These are phyloP conservation scores for Microcebus lehilahytsara DNA, from an alignment of 2,113 vertebrate genomes.

Conservation along the genomic window DNA sequence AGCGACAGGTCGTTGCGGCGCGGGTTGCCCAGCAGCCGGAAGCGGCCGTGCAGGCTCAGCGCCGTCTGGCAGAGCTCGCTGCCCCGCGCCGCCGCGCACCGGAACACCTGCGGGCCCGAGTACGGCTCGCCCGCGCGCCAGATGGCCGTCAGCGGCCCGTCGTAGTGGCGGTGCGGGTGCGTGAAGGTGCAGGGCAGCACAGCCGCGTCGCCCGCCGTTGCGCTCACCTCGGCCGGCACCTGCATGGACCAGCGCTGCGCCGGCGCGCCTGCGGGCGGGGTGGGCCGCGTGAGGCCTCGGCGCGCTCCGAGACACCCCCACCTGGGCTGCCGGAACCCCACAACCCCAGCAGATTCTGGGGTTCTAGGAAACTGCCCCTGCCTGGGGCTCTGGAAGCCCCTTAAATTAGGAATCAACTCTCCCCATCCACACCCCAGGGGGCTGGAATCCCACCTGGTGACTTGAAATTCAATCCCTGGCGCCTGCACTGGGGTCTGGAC, in stretches of 20 bases:
- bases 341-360: background rate
- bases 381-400: background rate
- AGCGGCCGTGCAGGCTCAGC: slow-evolving; percentile 89
- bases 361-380: too few species aligned
- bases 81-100: slow-evolving; percentile 85
- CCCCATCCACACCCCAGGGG: fast-evolving
- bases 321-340: too few species aligned
- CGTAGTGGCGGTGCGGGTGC: slow-evolving; percentile 91
- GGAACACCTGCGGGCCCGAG: slow-evolving; percentile 86
- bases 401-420: background rate
- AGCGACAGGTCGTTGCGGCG: slow-evolving; percentile 94
- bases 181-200: slow-evolving; percentile 94
- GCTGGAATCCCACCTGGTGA: background rate
- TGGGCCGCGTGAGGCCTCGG: background rate
- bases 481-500: too few species aligned
- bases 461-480: background rate
- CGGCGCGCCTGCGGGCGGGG: slow-evolving; percentile 63
- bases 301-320: background rate
- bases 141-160: slow-evolving; percentile 88
- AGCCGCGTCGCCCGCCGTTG: slow-evolving; percentile 88
- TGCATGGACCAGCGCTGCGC: slow-evolving; percentile 91
- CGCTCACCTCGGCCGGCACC: slow-evolving; percentile 88
- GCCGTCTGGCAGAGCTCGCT: slow-evolving; percentile 87
- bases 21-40: slow-evolving; percentile 92
- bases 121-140: slow-evolving; percentile 91